These are phyloP conservation scores for Cirrhinus molitorella DNA, from an alignment of 2,797 vertebrate species.

Conservation along the genomic window DNA sequence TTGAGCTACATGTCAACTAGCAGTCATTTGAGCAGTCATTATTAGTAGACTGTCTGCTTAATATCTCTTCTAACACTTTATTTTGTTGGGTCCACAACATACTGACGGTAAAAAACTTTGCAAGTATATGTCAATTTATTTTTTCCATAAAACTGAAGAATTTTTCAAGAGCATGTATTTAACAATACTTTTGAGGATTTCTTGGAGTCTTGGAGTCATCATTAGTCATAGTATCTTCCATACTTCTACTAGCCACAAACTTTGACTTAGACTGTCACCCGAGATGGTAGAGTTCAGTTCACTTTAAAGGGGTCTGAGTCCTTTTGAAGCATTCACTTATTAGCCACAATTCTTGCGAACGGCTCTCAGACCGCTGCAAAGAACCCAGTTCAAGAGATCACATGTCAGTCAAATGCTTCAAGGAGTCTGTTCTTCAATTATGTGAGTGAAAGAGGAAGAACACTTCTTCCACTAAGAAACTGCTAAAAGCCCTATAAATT, in stretches of 20 bases:
- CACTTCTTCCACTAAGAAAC: constrained; percentile 25
- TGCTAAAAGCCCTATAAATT: constrained; percentile 34
- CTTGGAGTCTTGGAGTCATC: background rate
- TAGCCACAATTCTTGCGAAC: background rate
- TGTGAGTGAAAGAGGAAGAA: background rate
- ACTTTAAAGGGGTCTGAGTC: constrained; percentile 1
- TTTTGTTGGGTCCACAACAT: no score
- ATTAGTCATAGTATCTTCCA: background rate
- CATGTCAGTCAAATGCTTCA: constrained; percentile 6
- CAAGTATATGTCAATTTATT: no score
- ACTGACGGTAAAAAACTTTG: no score
- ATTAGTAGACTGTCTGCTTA: no score
- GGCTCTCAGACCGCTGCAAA: background rate
- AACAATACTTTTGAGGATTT: background rate
- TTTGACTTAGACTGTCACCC: background rate
- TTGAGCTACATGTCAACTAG: no score
- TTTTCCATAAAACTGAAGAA: background rate
- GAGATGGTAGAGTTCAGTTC: background rate
- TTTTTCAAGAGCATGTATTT: background rate
- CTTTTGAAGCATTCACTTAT: background rate
- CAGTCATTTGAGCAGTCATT: no score
- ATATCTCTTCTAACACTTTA: no score
- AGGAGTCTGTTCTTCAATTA: constrained; percentile 15
- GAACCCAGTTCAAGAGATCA: background rate
- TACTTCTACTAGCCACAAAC: background rate